Percentiles rank a stretch among this genome's conserved stretches.
These are phyloP conservation scores for Autographa pulchrina DNA, from an alignment of 2,888 invertebrate genomes.

Conservation along the genomic window DNA sequence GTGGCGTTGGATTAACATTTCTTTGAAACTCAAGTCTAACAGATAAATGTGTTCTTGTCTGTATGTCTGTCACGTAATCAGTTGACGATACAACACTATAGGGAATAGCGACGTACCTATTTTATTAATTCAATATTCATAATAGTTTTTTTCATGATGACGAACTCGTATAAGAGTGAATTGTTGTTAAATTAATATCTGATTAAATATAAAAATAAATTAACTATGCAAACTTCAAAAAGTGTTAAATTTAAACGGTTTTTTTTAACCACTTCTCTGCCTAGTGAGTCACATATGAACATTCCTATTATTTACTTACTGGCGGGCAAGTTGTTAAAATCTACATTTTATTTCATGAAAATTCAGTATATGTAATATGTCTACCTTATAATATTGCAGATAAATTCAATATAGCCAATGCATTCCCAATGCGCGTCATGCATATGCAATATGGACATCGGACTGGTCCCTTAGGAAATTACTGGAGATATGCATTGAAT, in stretches of 20 bases:
- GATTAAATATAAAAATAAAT: no score
- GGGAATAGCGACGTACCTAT: background rate
- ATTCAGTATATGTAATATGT: no score
- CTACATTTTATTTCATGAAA: no score
- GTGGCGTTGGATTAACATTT: background rate
- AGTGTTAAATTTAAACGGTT: no score
- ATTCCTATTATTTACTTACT: no score
- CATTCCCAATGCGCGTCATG: background rate
- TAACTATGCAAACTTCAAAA: no score
- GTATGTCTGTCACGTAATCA: background rate
- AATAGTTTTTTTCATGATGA: no score
- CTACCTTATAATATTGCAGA: background rate
- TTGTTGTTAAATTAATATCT: no score
- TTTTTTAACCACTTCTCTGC: no score
- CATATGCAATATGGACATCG: background rate
- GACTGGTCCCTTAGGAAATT: background rate
- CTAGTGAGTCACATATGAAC: no score
- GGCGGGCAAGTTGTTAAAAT: no score
- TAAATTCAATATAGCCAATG: background rate
- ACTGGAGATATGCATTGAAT: background rate
- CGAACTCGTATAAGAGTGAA: no score
- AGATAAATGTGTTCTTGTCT: background rate
- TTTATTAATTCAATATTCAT: background rate
- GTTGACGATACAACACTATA: background rate
- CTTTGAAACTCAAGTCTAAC: background rate